Conservation (phyloP, 2,888 invertebrate genomes). For the Zeuzera pyrina region DNA sequence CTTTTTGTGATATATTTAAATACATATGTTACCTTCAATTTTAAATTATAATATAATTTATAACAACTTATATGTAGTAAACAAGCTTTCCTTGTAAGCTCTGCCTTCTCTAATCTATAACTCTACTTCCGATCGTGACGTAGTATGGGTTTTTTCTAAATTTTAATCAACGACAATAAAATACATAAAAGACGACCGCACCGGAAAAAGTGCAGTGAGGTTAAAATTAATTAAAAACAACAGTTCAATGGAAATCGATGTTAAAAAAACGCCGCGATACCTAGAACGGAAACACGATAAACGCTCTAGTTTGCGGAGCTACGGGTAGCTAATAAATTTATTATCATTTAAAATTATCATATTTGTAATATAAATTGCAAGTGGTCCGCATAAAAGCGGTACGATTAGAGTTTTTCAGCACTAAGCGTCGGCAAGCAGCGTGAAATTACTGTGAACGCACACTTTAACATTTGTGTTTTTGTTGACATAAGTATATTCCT, state of each 20-base stretch:
- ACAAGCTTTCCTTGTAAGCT: no score
- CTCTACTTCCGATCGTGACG: no score
- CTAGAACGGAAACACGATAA: conserved; percentile 56
- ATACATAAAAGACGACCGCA: conserved; percentile 29
- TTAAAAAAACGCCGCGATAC: conserved; percentile 36
- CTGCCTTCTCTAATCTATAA: no score
- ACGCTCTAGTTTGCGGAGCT: conserved; percentile 36
- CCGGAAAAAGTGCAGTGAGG: conserved; percentile 28
- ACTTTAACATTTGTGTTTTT: conserved; percentile 22
- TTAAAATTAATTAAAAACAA: conserved; percentile 34
- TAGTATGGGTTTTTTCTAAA: no score
- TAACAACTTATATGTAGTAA: no score
- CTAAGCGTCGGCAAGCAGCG: conserved; percentile 36
- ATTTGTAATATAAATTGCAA: conserved; percentile 44
- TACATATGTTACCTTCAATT: no score
- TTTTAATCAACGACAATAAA: no score
- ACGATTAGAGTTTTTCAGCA: conserved; percentile 49
- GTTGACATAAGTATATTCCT: no score
- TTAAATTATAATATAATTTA: no score
- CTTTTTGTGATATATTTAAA: no score
- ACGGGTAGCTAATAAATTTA: conserved; percentile 36
- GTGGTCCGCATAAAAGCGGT: conserved; percentile 35
- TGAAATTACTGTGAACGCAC: conserved; percentile 46
- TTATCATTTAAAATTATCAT: conserved; percentile 52
- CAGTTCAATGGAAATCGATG: conserved; percentile 47